Conservation (phyloP, 2,113 vertebrate species). For the Anhinga anhinga region DNA sequence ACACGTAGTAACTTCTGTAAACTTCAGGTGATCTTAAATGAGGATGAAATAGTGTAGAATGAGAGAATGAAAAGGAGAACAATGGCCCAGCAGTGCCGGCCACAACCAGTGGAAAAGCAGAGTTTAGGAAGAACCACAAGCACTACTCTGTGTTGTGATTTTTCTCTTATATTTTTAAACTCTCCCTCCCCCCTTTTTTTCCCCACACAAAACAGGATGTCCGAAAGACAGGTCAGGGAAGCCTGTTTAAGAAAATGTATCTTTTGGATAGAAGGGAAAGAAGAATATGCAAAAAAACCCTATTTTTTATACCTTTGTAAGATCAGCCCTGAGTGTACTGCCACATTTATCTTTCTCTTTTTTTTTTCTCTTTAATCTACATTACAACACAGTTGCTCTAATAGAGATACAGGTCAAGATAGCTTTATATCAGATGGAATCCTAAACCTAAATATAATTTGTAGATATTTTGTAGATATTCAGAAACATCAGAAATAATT, state of each 20-base stretch:
- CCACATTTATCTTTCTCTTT: neutral
- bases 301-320: neutral
- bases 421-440: neutral
- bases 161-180: neutral
- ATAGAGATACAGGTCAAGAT: neutral
- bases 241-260: neutral
- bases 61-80: neutral
- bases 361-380: neutral
- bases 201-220: neutral
- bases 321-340: neutral
- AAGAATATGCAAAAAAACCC: neutral
- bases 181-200: accelerated
- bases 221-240: neutral
- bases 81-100: neutral
- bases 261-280: neutral
- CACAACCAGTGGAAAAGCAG: neutral
- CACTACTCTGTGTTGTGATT: neutral
- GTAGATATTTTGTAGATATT: neutral
- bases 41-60: neutral
- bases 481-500: neutral
- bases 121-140: neutral
- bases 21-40: neutral
- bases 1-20: neutral
- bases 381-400: neutral
- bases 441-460: neutral